A percentile compares a stretch with the other conserved stretches of the same genome.
Conservation (phyloP, 2,797 vertebrate genomes). For the Limnodromus scolopaceus region DNA sequence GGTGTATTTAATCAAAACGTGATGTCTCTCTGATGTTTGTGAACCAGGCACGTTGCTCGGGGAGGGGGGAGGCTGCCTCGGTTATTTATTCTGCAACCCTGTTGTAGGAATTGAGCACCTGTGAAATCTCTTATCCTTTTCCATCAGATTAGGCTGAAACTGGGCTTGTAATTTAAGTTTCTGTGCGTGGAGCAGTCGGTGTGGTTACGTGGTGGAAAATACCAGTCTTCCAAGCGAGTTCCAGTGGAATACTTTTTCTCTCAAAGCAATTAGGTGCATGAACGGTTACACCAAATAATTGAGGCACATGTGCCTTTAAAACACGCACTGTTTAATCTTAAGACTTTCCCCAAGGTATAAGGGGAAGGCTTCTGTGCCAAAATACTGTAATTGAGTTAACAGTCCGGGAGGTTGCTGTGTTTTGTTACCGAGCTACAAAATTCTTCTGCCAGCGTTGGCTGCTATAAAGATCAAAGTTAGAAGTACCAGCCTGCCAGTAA, state of each 20-base stretch:
- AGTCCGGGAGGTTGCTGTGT: conserved; percentile 33
- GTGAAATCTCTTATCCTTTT: neutral
- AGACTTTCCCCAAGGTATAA: conserved; percentile 37
- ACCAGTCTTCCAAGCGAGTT: neutral
- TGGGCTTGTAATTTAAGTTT: neutral
- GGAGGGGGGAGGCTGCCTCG: neutral
- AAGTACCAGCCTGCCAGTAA: conserved; percentile 15
- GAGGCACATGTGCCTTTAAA: conserved; percentile 6
- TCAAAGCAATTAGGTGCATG: neutral
- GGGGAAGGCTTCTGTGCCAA: conserved; percentile 36
- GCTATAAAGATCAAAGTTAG: conserved; percentile 36
- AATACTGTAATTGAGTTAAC: conserved; percentile 47
- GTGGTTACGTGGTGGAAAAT: neutral
- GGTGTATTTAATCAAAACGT: neutral
- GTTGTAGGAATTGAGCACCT: neutral
- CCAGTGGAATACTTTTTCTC: neutral
- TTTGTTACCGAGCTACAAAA: conserved; percentile 49
- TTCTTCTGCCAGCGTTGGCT: conserved; percentile 25
- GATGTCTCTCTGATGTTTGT: neutral
- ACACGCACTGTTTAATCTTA: neutral
- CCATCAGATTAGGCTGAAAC: neutral
- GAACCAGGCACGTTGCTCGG: neutral
- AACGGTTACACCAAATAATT: neutral
- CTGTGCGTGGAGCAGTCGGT: neutral
- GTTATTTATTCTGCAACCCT: neutral